These are phyloP conservation scores for Anhinga anhinga DNA, from an alignment of 2,113 vertebrate species.

Conservation along the genomic window DNA sequence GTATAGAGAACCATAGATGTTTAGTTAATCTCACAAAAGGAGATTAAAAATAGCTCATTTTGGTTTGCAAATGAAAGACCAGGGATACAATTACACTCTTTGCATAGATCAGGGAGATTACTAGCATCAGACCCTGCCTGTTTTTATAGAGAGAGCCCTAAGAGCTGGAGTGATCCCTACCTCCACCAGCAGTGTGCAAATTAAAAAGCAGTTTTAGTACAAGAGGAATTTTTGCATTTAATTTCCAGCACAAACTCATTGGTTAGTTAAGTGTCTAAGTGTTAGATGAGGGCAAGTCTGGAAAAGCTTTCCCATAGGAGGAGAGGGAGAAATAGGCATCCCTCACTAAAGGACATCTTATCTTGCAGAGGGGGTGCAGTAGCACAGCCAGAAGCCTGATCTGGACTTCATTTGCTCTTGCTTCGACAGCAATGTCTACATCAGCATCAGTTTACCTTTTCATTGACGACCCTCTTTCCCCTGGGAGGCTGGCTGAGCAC, in stretches of 20 bases:
- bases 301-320: not conserved
- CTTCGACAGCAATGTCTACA: not conserved
- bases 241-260: not conserved
- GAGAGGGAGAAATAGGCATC: not conserved
- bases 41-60: conserved; percentile 3
- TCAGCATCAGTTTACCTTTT: not conserved
- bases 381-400: not conserved
- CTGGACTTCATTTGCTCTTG: not conserved
- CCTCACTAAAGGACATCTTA: not conserved
- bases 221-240: not conserved
- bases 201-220: not conserved
- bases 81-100: not conserved
- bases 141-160: not conserved
- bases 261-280: not conserved
- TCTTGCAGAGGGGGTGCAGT: no score
- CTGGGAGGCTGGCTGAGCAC: not conserved
- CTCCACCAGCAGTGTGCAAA: not conserved
- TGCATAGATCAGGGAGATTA: not conserved
- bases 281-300: not conserved
- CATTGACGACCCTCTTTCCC: not conserved
- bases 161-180: not conserved
- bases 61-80: not conserved
- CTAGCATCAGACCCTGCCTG: not conserved
- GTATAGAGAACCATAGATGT: not conserved
- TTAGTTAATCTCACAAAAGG: conserved; percentile 5